phyloP scores from a whole-genome alignment of 2,113 vertebrate species.

The Myiozetetes cayanensis region DNA sequence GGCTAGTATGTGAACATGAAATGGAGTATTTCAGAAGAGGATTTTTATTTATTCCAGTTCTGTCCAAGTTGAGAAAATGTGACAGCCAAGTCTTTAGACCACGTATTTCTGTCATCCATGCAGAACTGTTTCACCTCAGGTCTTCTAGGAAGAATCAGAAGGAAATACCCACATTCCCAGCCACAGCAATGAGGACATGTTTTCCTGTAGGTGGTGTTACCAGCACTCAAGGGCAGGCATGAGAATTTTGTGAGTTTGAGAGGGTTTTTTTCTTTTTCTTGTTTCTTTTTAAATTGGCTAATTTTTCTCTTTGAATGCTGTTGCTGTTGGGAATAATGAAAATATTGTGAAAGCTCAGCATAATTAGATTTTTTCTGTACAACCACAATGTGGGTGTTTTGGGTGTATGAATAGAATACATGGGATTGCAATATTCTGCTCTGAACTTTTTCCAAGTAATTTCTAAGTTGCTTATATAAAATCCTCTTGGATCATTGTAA shows the following conservation, averaged over 20 bases:
- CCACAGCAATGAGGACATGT: not conserved
- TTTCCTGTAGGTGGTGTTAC: not conserved
- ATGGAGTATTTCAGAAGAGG: not conserved
- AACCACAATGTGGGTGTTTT: not conserved
- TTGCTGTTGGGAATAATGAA: not conserved
- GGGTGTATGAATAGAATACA: not conserved
- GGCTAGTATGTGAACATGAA: not conserved
- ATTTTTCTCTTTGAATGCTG: not conserved
- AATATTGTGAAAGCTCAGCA: not conserved
- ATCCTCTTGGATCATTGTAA: not conserved
- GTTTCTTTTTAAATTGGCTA: not conserved
- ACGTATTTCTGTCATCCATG: not conserved
- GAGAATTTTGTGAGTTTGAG: not conserved
- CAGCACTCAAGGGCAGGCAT: not conserved
- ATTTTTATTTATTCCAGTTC: not conserved
- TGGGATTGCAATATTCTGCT: not conserved
- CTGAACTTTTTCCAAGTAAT: not conserved
- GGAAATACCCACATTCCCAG: not conserved
- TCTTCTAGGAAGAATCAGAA: not conserved
- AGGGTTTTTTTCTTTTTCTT: not conserved
- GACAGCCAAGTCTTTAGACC: not conserved
- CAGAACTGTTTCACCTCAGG: not conserved
- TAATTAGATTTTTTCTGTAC: not conserved
- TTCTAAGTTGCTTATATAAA: not conserved
- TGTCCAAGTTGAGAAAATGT: not conserved